phyloP scores from a whole-genome alignment of 2,797 vertebrate species.

The Dendrocincla fuliginosa region DNA sequence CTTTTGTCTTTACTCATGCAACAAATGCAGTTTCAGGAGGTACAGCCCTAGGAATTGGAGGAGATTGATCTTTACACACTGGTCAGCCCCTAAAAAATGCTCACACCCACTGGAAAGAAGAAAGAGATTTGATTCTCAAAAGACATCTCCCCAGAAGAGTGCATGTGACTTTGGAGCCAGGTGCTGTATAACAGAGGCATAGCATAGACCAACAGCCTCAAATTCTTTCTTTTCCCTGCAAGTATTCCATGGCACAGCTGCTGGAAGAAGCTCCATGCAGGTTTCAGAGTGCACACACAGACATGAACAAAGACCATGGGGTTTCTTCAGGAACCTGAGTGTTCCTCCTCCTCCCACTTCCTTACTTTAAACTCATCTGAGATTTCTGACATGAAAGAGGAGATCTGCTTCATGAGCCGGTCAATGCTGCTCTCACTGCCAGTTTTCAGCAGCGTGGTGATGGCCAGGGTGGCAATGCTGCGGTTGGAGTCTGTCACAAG shows the following conservation, averaged over 20 bases:
- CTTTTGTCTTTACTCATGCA: not conserved
- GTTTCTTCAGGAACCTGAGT: not conserved
- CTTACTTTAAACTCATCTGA: constrained; percentile 84
- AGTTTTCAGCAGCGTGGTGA: constrained; percentile 82
- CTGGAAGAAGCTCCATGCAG: not conserved
- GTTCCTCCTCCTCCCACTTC: not conserved
- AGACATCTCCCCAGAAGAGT: not conserved
- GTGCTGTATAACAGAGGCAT: not conserved
- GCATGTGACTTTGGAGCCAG: not conserved
- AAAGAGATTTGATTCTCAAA: not conserved
- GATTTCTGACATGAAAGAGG: constrained; percentile 86
- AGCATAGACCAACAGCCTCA: not conserved
- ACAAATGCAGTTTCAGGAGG: not conserved
- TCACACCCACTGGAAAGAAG: not conserved
- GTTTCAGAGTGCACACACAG: not conserved
- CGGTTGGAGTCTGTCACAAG: constrained; percentile 83
- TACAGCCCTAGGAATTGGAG: not conserved
- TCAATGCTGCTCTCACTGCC: constrained; percentile 85
- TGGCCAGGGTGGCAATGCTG: constrained; percentile 83
- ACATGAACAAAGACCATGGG: not conserved
- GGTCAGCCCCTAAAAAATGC: not conserved
- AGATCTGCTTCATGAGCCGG: constrained; percentile 86
- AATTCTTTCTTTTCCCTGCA: not conserved
- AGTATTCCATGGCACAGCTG: not conserved
- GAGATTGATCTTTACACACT: not conserved